These are phyloP conservation scores for Acanthoscelides obtectus DNA, from an alignment of 2,888 invertebrate species.

Conservation along the genomic window DNA sequence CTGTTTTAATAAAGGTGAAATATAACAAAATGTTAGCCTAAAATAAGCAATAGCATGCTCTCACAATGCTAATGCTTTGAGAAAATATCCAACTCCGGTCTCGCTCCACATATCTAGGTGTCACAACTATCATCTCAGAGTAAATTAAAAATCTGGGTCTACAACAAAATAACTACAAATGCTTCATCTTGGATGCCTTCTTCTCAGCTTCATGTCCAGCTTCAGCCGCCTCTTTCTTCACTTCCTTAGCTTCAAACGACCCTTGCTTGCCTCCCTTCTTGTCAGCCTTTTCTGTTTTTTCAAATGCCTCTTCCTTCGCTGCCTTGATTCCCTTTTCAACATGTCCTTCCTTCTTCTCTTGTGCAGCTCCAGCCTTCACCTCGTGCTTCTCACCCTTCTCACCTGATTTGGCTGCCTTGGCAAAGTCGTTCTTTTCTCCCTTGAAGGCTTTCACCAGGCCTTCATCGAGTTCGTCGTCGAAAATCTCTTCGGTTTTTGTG, in stretches of 20 bases:
- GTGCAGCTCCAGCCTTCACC: slow-evolving; percentile 53
- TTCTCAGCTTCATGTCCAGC: slow-evolving; percentile 58
- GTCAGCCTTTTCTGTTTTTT: slow-evolving; percentile 57
- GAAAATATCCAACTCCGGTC: too few species aligned
- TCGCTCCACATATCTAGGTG: too few species aligned
- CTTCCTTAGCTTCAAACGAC: background rate
- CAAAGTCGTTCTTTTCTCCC: slow-evolving; percentile 52
- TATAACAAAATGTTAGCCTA: too few species aligned
- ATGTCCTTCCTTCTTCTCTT: slow-evolving; percentile 56
- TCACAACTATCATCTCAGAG: too few species aligned
- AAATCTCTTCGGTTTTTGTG: slow-evolving; percentile 61
- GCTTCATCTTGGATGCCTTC: slow-evolving; percentile 23
- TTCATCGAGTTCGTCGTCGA: slow-evolving; percentile 62
- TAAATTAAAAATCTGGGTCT: too few species aligned
- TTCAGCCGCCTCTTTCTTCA: slow-evolving; percentile 51
- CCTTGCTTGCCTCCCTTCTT: slow-evolving; percentile 37
- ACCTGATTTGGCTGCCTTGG: slow-evolving; percentile 43
- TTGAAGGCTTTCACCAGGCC: slow-evolving; percentile 56
- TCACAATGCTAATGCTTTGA: too few species aligned
- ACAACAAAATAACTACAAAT: background rate
- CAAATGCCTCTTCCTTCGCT: slow-evolving; percentile 53
- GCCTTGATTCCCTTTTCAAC: slow-evolving; percentile 43
- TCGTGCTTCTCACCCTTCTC: slow-evolving; percentile 53
- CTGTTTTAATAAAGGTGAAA: too few species aligned
- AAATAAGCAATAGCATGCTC: too few species aligned